phyloP scores from a whole-genome alignment of 1,140 invertebrate species.

The Periplaneta americana region DNA sequence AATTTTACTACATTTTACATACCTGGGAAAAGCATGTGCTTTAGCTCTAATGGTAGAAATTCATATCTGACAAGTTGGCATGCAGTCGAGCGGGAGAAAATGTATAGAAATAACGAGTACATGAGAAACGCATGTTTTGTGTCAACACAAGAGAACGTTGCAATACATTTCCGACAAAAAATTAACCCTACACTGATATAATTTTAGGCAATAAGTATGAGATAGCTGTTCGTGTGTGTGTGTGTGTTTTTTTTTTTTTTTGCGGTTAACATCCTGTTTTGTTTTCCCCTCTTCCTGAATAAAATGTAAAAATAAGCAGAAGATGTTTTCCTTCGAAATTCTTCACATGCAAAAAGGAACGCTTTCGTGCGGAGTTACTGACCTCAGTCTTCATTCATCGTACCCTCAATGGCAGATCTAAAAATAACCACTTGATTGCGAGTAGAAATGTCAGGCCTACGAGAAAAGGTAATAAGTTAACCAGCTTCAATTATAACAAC shows the following conservation, averaged over 20 bases:
- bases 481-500: background rate
- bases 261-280: no score
- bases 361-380: background rate
- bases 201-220: no score
- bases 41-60: no score
- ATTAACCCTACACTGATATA: background rate
- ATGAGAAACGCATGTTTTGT: background rate
- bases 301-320: background rate
- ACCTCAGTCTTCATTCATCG: no score
- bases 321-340: background rate
- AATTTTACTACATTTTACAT: no score
- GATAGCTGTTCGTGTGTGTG: no score
- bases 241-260: no score
- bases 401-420: background rate
- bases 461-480: background rate
- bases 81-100: no score
- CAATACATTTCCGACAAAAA: background rate
- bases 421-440: background rate
- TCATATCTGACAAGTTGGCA: no score
- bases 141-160: background rate
- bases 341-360: background rate
- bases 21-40: no score
- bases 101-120: background rate
- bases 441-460: background rate
- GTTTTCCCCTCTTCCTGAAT: background rate